These are phyloP conservation scores for Phragmatobia fuliginosa DNA, from an alignment of 2,888 invertebrate species.

Conservation along the genomic window DNA sequence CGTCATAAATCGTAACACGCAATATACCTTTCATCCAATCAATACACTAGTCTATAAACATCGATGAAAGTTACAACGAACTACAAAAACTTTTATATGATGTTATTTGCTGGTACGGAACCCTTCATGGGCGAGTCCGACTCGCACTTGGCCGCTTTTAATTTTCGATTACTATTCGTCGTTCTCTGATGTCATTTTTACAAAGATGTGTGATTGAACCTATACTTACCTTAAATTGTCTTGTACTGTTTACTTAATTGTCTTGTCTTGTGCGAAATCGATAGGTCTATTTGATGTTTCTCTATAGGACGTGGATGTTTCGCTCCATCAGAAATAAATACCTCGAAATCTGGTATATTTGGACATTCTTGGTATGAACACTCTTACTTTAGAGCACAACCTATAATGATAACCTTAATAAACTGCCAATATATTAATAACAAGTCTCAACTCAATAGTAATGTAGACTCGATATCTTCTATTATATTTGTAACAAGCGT, in stretches of 20 bases:
- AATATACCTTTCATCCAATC: too few relatives aligned
- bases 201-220: too few relatives aligned
- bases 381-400: background rate
- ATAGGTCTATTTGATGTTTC: background rate
- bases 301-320: background rate
- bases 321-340: background rate
- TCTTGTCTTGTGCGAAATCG: background rate
- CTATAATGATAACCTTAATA: background rate
- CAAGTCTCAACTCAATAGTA: conserved; percentile 5
- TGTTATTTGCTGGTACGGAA: too few relatives aligned
- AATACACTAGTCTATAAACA: too few relatives aligned
- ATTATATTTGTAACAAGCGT: conserved; percentile 33
- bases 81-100: too few relatives aligned
- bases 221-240: background rate
- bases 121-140: too few relatives aligned
- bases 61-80: too few relatives aligned
- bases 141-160: too few relatives aligned
- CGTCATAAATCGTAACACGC: too few relatives aligned
- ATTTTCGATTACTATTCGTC: background rate
- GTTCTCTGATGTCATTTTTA: background rate
- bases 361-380: background rate
- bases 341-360: background rate
- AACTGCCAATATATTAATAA: background rate
- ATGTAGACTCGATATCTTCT: conserved; percentile 36
- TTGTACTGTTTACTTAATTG: background rate